A percentile compares a stretch with the other conserved stretches of the same genome.
Conservation (phyloP, 2,113 vertebrate species). For the Chauna torquata region DNA sequence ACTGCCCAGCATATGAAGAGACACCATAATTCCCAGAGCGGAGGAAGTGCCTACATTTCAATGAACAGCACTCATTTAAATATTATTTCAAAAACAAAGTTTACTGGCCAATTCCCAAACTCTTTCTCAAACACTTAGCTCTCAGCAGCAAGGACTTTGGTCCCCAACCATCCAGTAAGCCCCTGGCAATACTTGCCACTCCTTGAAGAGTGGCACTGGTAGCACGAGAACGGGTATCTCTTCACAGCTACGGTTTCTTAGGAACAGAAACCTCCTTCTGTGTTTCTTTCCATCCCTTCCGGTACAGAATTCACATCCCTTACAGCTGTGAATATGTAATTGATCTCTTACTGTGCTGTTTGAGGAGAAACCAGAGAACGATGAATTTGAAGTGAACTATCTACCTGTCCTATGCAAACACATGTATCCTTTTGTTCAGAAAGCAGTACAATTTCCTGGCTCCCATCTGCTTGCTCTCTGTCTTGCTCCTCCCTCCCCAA, state of each 20-base stretch:
- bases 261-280: not conserved
- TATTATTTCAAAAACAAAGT: not conserved
- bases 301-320: not conserved
- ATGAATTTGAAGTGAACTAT: not conserved
- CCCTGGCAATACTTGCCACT: not conserved
- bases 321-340: not conserved
- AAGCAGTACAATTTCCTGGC: not conserved
- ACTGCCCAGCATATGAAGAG: not conserved
- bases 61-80: not conserved
- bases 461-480: not conserved
- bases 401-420: not conserved
- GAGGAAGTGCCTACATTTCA: not conserved
- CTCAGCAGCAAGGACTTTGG: not conserved
- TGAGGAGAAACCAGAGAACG: not conserved
- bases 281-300: not conserved
- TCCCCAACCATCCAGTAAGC: not conserved
- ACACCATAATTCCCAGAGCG: not conserved
- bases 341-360: not conserved
- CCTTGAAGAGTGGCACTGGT: not conserved
- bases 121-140: not conserved
- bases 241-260: not conserved
- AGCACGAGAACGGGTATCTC: not conserved
- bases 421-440: not conserved
- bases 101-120: not conserved
- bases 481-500: not conserved